Percentiles rank a stretch among this genome's conserved stretches.
Evolutionary conservation across 2,888 invertebrate genomes (phyloP).

Genomic region (Muscina levida): DNA sequence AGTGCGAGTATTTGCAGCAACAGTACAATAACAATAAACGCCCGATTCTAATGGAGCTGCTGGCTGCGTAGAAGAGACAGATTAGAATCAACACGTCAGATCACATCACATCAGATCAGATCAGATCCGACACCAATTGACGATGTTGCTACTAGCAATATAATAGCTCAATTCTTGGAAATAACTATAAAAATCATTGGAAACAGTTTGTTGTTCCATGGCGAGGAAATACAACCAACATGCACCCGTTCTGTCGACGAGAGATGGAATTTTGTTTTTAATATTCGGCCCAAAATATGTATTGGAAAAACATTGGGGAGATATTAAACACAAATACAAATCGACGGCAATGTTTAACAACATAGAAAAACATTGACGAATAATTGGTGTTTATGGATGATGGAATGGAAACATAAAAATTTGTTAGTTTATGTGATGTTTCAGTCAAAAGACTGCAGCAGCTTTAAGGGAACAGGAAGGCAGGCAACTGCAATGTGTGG

Average conservation of each 20-base stretch:
- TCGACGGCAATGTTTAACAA: constrained; percentile 42
- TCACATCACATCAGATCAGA: neutral
- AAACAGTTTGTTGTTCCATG: neutral
- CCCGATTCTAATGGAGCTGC: constrained; percentile 26
- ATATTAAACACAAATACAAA: constrained; percentile 56
- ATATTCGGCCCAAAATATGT: constrained; percentile 18
- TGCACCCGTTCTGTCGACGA: neutral
- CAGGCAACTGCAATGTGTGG: neutral
- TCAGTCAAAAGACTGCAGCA: neutral
- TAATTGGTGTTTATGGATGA: constrained; percentile 29
- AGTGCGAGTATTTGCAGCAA: constrained; percentile 41
- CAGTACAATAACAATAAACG: constrained; percentile 22
- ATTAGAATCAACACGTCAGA: constrained; percentile 54
- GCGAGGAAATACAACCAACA: neutral
- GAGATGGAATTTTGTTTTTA: constrained; percentile 34
- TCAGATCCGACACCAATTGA: neutral
- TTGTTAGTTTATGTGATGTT: constrained; percentile 10
- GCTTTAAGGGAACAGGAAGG: neutral
- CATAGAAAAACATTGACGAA: neutral
- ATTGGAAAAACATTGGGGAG: constrained; percentile 59
- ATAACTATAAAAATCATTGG: constrained; percentile 56
- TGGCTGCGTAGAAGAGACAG: constrained; percentile 59
- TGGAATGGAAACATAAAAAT: constrained; percentile 17
- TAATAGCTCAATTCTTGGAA: constrained; percentile 48
- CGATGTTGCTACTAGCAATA: constrained; percentile 4